A percentile compares a stretch with the other conserved stretches of the same genome.
Evolutionary conservation across 2,797 vertebrate genomes (phyloP).

Genomic region (Enteromius trimaculatus): DNA sequence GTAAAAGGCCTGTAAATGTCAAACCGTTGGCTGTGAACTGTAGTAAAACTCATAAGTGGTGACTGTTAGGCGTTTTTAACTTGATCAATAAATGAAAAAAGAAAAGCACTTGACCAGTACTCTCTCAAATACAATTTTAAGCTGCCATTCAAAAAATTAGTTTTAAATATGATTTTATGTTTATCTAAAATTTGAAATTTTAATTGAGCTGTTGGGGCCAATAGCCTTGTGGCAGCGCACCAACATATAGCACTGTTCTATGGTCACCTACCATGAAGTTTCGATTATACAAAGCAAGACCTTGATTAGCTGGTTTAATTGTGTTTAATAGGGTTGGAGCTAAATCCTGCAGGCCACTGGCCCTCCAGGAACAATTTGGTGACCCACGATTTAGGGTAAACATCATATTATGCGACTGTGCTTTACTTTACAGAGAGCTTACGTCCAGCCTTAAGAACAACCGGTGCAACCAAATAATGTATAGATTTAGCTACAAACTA

Average conservation of each 20-base stretch:
- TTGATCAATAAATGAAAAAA: neutral
- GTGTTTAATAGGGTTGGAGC: too few species aligned
- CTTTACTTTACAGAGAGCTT: too few species aligned
- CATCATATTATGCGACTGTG: too few species aligned
- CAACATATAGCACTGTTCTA: neutral
- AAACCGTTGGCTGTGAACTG: neutral
- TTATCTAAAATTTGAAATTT: neutral
- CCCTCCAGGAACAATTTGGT: too few species aligned
- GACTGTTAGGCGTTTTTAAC: neutral
- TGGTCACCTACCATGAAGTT: too few species aligned
- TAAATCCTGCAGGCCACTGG: too few species aligned
- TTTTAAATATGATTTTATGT: neutral
- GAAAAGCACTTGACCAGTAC: neutral
- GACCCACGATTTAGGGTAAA: too few species aligned
- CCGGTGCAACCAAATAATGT: too few species aligned
- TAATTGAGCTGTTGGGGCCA: neutral
- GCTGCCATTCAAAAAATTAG: neutral
- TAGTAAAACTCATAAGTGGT: neutral
- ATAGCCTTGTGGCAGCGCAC: neutral
- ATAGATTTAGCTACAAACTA: too few species aligned
- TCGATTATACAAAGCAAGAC: too few species aligned
- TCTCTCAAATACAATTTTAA: neutral
- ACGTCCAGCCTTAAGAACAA: too few species aligned
- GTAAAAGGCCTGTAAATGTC: conserved; percentile 22
- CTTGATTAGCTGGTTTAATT: too few species aligned